Percentiles rank a stretch among this genome's conserved stretches.
Conservation (phyloP, 2,797 vertebrate genomes). For the Lateolabrax maculatus region DNA sequence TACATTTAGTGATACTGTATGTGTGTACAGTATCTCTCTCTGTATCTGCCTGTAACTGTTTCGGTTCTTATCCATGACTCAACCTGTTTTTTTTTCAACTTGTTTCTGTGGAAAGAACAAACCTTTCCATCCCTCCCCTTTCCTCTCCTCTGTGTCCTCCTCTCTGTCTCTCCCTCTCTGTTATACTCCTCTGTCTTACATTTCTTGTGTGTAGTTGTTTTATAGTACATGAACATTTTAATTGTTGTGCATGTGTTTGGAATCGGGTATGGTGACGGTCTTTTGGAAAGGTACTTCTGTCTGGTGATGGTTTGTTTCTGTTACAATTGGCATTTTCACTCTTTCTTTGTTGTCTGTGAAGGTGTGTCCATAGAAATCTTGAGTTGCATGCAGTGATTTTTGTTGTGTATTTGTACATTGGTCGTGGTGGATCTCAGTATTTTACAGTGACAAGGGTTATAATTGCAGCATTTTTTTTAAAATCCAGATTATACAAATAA, state of each 20-base stretch:
- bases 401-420: background rate
- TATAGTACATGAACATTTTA: constrained; percentile 34
- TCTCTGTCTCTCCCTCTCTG: constrained; percentile 30
- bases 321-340: constrained; percentile 25
- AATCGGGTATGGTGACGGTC: constrained; percentile 62
- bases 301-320: constrained; percentile 36
- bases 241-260: constrained; percentile 51
- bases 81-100: constrained; percentile 76
- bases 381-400: constrained; percentile 9
- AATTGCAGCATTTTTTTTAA: background rate
- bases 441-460: no score
- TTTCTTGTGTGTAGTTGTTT: constrained; percentile 37
- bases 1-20: constrained; percentile 21
- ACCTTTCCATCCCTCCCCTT: constrained; percentile 76
- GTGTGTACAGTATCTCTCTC: constrained; percentile 27
- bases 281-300: constrained; percentile 70
- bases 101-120: constrained; percentile 77
- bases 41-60: constrained; percentile 41
- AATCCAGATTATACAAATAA: background rate
- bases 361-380: constrained; percentile 35
- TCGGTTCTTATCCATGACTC: constrained; percentile 79
- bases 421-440: background rate
- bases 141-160: constrained; percentile 46
- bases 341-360: constrained; percentile 10
- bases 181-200: constrained; percentile 34